Evolutionary conservation across 2,113 vertebrate genomes (phyloP).

Genomic region (Pseudorectes ferrugineus): DNA sequence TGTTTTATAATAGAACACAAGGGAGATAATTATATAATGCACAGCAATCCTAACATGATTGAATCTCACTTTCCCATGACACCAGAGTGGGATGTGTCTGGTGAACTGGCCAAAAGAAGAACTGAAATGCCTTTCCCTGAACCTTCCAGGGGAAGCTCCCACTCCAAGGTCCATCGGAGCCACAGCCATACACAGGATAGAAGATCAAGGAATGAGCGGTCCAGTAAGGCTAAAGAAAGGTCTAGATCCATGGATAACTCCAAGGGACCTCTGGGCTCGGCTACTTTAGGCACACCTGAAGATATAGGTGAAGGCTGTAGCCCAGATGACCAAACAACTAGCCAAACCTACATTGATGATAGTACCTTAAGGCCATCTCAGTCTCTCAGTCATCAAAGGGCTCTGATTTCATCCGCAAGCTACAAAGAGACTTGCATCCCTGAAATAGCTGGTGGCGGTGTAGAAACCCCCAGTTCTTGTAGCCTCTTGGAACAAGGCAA

Average conservation of each 20-base stretch:
- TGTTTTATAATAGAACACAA: conserved; percentile 89
- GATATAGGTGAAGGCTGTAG: conserved; percentile 85
- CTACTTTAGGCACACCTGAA: conserved; percentile 83
- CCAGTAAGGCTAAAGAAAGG: conserved; percentile 95
- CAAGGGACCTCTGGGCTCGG: conserved; percentile 86
- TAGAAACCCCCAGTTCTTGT: conserved; percentile 84
- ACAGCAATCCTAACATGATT: conserved; percentile 88
- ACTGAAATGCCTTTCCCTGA: conserved; percentile 98
- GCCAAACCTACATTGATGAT: conserved; percentile 89
- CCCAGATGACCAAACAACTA: conserved; percentile 83
- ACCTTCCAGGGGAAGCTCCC: conserved; percentile 90
- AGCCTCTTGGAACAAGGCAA: conserved; percentile 86
- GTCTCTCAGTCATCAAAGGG: conserved; percentile 80
- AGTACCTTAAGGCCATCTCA: conserved; percentile 89
- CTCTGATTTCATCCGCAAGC: conserved; percentile 78
- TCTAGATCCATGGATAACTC: conserved; percentile 98
- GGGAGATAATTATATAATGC: conserved; percentile 91
- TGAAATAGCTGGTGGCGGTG: conserved; percentile 77
- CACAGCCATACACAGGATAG: conserved; percentile 98
- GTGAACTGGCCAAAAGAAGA: conserved; percentile 92
- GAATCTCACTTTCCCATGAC: conserved; percentile 96
- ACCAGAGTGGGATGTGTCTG: conserved; percentile 97
- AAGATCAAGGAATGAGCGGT: conserved; percentile 89
- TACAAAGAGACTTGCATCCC: conserved; percentile 83
- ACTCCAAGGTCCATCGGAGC: conserved; percentile 95